Evolutionary conservation across 2,888 invertebrate genomes (phyloP), one percentile per base, ranked within the genome.

Genomic region (Papilio elwesi): DNA sequence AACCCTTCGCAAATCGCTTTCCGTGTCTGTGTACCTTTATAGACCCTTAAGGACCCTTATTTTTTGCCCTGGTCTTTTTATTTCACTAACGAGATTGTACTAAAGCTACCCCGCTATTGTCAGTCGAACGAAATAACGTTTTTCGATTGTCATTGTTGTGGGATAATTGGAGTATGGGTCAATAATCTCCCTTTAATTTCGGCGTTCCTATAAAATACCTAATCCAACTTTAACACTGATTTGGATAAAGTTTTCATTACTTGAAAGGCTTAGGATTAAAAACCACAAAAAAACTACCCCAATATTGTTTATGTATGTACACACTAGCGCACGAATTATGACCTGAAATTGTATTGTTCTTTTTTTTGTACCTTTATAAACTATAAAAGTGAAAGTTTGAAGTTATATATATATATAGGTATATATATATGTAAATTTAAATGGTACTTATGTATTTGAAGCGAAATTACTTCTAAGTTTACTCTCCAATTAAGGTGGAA

Each of bases 41-140:
- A 36, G 36, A 43, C 43, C 53, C 36, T 64, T 47, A 26, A 13
- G 52, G 53, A 13, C 55, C 64, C 64, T 64, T 52, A 70, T 53
- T 70, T 70, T 70, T 70, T 62, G 16, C 13, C n/a, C 15, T 26
- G 12, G 43, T 43, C 53, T 47, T 64, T 55, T 70, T 70, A 55
- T 64, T 15, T 43, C 70, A 53, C 70, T 64, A 70, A 70, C 70
- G 64, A 70, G 70, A 64, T 70, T 70, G 52, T 53, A 63, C 48
- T 43, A 63, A 70, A 48, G 53, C 53, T 26, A 55, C 47, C 53
- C 53, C 38, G 15, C 43, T 53, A 38, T 67, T 67, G 38, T 47
- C 47, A 67, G 15, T 67, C 55, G 53, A 67, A 66, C 47, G 43
- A 67, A 67, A 67, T 55, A 67, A 67, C 52, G 43, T 55, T 47